A percentile compares a stretch with the other conserved stretches of the same genome.
Conservation (phyloP, 2,797 vertebrate species). For the Acanthurus leucopareius region DNA sequence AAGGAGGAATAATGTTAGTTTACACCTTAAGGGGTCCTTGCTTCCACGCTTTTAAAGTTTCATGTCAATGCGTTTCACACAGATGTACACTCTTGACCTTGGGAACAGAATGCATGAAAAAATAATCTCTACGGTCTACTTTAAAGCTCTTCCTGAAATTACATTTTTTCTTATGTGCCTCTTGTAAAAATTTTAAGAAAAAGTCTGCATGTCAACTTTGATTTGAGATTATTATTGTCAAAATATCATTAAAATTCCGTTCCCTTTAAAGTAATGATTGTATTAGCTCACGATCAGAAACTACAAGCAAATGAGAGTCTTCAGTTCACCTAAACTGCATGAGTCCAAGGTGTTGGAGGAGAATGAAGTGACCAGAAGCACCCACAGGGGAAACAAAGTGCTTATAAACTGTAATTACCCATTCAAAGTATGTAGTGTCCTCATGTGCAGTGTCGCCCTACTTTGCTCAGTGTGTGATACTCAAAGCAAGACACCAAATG, state of each 20-base stretch:
- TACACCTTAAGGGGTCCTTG: not conserved
- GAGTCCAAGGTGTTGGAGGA: not conserved
- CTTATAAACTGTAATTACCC: not conserved
- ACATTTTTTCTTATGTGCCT: too few relatives aligned
- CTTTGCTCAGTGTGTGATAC: not conserved
- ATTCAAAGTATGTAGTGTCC: not conserved
- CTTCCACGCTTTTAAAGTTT: too few relatives aligned
- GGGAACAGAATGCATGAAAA: not conserved
- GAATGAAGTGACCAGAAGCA: not conserved
- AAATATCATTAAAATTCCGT: not conserved
- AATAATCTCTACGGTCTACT: not conserved
- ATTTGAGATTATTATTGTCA: not conserved
- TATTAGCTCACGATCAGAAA: not conserved
- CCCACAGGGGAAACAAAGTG: not conserved
- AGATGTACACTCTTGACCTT: not conserved
- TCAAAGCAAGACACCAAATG: not conserved
- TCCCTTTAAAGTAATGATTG: too few relatives aligned
- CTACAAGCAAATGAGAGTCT: not conserved
- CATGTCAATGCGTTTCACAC: too few relatives aligned
- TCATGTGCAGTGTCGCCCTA: not conserved
- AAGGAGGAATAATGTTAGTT: not conserved
- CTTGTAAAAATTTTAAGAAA: not conserved
- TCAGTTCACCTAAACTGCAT: not conserved
- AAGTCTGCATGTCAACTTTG: not conserved
- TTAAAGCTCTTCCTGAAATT: too few relatives aligned